phyloP scores from a whole-genome alignment of 2,113 vertebrate species.

The Urocitellus parryii region DNA sequence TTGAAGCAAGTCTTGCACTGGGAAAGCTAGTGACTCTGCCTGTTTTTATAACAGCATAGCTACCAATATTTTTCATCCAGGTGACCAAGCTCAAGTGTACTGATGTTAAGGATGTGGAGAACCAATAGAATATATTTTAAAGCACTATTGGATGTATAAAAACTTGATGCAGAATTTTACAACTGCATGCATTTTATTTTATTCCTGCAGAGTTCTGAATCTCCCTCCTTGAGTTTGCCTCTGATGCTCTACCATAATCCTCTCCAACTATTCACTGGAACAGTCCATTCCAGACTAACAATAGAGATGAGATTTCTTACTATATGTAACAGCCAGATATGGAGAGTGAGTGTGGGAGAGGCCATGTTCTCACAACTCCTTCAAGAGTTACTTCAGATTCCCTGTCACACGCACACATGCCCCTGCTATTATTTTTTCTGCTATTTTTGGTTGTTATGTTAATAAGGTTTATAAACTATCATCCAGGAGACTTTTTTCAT shows the following conservation, averaged over 20 bases:
- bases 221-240: not conserved
- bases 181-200: not conserved
- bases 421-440: not conserved
- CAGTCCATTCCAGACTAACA: not conserved
- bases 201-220: not conserved
- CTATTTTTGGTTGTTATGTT: not conserved
- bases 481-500: not conserved
- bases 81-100: not conserved
- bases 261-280: not conserved
- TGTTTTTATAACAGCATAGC: not conserved
- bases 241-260: not conserved
- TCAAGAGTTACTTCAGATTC: not conserved
- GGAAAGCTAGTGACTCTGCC: not conserved
- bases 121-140: not conserved
- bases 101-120: not conserved
- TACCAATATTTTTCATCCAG: not conserved
- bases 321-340: not conserved
- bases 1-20: not conserved
- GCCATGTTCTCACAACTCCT: slow-evolving; percentile 7
- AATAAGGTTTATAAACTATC: slow-evolving; percentile 28
- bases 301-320: not conserved
- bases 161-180: slow-evolving; percentile 7
- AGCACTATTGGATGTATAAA: not conserved
- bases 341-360: not conserved
- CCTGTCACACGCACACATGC: not conserved